Percentiles rank a stretch among this genome's conserved stretches.
These are phyloP conservation scores for Leptinotarsa peninsularis DNA, from an alignment of 2,888 invertebrate species.

Conservation along the genomic window DNA sequence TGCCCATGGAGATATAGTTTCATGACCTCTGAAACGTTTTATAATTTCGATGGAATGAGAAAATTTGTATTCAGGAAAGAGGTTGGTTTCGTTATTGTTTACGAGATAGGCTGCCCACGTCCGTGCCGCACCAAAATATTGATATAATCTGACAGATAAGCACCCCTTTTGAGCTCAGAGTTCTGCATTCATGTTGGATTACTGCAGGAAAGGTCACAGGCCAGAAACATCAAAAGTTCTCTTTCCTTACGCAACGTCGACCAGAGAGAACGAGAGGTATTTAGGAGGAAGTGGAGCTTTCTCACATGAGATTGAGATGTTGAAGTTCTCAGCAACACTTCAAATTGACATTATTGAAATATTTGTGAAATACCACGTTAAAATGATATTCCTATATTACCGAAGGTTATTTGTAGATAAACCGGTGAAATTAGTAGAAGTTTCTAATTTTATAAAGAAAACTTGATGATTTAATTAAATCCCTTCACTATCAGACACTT, in stretches of 20 bases:
- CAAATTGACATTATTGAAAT: no score
- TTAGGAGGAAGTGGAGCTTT: slow-evolving; percentile 3
- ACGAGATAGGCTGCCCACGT: slow-evolving; percentile 64
- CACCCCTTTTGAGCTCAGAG: slow-evolving; percentile 49
- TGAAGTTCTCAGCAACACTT: background rate
- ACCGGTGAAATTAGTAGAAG: no score
- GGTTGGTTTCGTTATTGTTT: slow-evolving; percentile 57
- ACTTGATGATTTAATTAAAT: no score
- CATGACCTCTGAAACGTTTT: slow-evolving; percentile 38
- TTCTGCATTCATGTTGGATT: slow-evolving; percentile 50
- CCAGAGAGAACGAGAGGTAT: slow-evolving; percentile 5
- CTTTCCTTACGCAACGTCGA: slow-evolving; percentile 6
- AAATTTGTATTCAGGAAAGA: slow-evolving; percentile 63
- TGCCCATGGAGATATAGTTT: slow-evolving; percentile 15
- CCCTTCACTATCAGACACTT: no score
- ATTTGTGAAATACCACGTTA: no score
- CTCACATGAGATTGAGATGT: background rate
- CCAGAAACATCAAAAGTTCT: slow-evolving; percentile 43
- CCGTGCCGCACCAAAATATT: slow-evolving; percentile 61
- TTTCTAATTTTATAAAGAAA: no score
- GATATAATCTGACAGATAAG: slow-evolving; percentile 64
- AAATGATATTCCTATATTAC: no score
- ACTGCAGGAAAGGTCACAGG: slow-evolving; percentile 49
- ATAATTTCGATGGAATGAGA: slow-evolving; percentile 61
- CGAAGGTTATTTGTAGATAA: no score